Evolutionary conservation across 2,113 vertebrate genomes (phyloP), one percentile per base, ranked within the genome.

Genomic region (Phylloscopus whistleri): DNA sequence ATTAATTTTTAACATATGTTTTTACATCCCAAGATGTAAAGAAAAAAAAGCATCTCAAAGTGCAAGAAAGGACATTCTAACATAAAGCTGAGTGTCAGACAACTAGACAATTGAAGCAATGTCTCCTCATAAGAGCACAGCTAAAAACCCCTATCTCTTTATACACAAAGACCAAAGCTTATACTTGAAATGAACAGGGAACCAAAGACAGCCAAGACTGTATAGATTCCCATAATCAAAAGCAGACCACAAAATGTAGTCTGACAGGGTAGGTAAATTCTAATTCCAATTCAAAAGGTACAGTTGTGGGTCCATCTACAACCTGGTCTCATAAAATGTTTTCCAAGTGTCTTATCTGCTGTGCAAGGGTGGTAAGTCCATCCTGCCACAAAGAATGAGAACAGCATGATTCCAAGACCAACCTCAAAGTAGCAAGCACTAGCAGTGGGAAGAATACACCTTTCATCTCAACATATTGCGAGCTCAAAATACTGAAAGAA

Each of bases 41-140:
- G 63, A 70, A 62, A 6, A 94, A 69, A 73, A 3, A 0, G 31
- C 23, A 58, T 41, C 58, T 84, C 49, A 69, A 35, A 0, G 0
- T 27, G 27, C 48, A 68, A 82, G 37, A 18, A 74, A 81, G 68
- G 37, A 52, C 13, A 58, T 56, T 89, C 63, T 68, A 82, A 89
- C 7, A 48, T 46, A 69, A 76, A 82, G 37, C 20, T 10, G 11
- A 31, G 43, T 48, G 41, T 69, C 44, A 73, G 66, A 52, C 13
- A 74, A 35, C 20, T 21, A 64, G 43, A 72, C 56, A 92, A 82
- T 4, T 39, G 60, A 92, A 93, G 35, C 33, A 67, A 51, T 1
- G 2, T 16, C 13, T 84, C 37, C 58, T 80, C 16, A 2, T 59
- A 86, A 77, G 5, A 83, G 27, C 30, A 70, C 53, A 87, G 26